These are phyloP conservation scores for Autographa pulchrina DNA, from an alignment of 2,888 invertebrate species.

Conservation along the genomic window DNA sequence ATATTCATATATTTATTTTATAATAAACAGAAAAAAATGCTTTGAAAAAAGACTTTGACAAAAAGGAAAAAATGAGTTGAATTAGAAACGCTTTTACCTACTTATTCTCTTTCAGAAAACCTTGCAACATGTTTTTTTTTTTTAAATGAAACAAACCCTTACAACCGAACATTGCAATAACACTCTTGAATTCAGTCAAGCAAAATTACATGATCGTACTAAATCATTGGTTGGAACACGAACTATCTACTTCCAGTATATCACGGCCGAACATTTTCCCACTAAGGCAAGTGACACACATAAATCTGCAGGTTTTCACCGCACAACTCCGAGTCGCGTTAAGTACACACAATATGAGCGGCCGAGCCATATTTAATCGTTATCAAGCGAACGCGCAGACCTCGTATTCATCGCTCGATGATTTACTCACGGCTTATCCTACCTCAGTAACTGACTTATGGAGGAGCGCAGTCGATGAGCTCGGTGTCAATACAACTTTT, in stretches of 20 bases:
- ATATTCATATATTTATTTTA: background rate
- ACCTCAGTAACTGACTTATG: slow-evolving; percentile 80
- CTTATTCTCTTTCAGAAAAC: no score
- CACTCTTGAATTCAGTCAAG: slow-evolving; percentile 6
- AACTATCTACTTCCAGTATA: slow-evolving; percentile 32
- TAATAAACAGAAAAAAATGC: no score
- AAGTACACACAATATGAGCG: slow-evolving; percentile 82
- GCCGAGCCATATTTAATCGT: slow-evolving; percentile 85
- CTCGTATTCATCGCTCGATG: slow-evolving; percentile 84
- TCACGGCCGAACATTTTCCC: slow-evolving; percentile 42
- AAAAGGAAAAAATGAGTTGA: no score
- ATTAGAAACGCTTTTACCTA: no score
- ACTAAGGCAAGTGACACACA: slow-evolving; percentile 61
- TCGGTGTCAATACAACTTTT: slow-evolving; percentile 50
- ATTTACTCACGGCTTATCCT: slow-evolving; percentile 86
- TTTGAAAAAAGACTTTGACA: no score
- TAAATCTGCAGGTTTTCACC: slow-evolving; percentile 65
- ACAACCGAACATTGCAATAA: background rate
- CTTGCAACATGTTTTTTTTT: no score
- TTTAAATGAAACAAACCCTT: no score
- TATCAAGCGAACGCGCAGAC: slow-evolving; percentile 80
- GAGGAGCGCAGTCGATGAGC: slow-evolving; percentile 55
- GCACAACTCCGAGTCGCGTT: slow-evolving; percentile 64
- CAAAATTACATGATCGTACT: background rate
- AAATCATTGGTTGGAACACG: slow-evolving; percentile 1